Conservation (phyloP, 2,113 vertebrate species). For the Peromyscus polionotus region DNA sequence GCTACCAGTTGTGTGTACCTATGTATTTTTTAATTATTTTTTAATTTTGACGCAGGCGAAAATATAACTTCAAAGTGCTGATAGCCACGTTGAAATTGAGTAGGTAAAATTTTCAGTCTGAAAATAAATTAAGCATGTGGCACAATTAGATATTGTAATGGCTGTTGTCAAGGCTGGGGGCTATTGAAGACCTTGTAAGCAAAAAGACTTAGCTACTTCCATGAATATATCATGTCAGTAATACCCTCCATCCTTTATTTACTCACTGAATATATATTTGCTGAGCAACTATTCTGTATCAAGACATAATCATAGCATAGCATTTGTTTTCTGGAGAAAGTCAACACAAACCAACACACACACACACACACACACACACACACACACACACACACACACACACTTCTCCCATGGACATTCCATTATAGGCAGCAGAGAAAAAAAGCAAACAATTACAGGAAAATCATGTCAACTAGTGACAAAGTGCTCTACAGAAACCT, state of each 20-base stretch:
- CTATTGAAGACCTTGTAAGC: background rate
- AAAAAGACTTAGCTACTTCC: background rate
- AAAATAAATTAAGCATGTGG: background rate
- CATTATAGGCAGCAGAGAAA: background rate
- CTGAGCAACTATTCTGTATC: background rate
- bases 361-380: no score
- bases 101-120: background rate
- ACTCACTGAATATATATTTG: background rate
- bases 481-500: background rate
- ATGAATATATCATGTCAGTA: background rate
- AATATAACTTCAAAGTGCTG: background rate
- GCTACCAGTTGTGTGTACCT: background rate
- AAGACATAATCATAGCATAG: background rate
- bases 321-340: constrained; percentile 7
- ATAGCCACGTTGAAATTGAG: background rate
- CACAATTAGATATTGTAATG: background rate
- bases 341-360: background rate
- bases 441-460: background rate
- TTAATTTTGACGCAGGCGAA: background rate
- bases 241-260: background rate
- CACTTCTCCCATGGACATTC: background rate
- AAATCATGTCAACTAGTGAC: background rate
- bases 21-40: constrained; percentile 67
- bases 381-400: no score
- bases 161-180: background rate